Percentiles rank a stretch among this genome's conserved stretches.
phyloP scores from a whole-genome alignment of 2,888 invertebrate genomes.

The Orgyia antiqua region DNA sequence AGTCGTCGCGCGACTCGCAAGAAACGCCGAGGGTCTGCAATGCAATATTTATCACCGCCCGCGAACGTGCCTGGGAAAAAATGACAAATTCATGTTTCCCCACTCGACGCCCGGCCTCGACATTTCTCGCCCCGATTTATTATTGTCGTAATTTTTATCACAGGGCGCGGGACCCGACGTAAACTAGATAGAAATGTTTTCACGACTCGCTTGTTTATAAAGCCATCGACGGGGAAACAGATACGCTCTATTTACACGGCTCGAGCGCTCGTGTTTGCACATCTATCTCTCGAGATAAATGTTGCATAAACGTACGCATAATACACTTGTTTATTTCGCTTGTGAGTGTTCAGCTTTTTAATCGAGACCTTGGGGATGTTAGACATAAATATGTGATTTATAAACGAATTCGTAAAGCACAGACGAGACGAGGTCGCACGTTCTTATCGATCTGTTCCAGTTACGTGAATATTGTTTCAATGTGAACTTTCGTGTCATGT shows the following conservation, averaged over 20 bases:
- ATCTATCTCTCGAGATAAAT: slow-evolving; percentile 65
- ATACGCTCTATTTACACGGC: slow-evolving; percentile 66
- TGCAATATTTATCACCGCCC: slow-evolving; percentile 75
- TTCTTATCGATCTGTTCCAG: slow-evolving; percentile 45
- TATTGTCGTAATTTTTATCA: slow-evolving; percentile 70
- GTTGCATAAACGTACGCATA: slow-evolving; percentile 57
- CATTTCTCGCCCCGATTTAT: slow-evolving; percentile 59
- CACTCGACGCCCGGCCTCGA: slow-evolving; percentile 34
- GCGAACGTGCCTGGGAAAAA: slow-evolving; percentile 74
- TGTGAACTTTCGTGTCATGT: slow-evolving; percentile 48
- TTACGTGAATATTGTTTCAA: slow-evolving; percentile 66
- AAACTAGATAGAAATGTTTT: slow-evolving; percentile 72
- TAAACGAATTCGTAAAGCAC: slow-evolving; percentile 41
- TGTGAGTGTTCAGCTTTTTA: slow-evolving; percentile 44
- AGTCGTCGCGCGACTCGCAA: slow-evolving; percentile 35
- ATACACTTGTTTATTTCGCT: slow-evolving; percentile 49
- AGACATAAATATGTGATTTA: slow-evolving; percentile 34
- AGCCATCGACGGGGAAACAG: slow-evolving; percentile 70
- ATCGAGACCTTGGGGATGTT: slow-evolving; percentile 34
- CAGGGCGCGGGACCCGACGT: slow-evolving; percentile 58
- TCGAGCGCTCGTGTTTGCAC: slow-evolving; percentile 54
- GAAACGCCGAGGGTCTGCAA: slow-evolving; percentile 61
- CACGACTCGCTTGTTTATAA: slow-evolving; percentile 73
- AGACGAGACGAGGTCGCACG: slow-evolving; percentile 46
- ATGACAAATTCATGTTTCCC: slow-evolving; percentile 75